phyloP scores from a whole-genome alignment of 2,113 vertebrate genomes.

The Clarias magur region DNA sequence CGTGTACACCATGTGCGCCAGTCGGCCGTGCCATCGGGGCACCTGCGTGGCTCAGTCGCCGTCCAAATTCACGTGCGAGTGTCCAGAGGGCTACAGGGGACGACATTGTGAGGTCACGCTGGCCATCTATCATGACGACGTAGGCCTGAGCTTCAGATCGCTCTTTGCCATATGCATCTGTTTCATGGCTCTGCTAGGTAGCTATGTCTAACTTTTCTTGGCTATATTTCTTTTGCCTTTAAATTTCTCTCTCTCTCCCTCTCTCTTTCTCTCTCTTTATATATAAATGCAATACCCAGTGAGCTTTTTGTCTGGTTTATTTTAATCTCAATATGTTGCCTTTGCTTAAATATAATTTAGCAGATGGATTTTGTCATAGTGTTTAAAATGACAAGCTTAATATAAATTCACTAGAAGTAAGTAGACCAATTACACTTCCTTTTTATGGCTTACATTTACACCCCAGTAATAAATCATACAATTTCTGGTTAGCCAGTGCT shows the following conservation, averaged over 20 bases:
- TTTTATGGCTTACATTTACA: not conserved
- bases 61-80: conserved; percentile 78
- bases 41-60: conserved; percentile 81
- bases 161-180: conserved; percentile 86
- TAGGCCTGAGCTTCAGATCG: conserved; percentile 85
- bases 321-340: not conserved
- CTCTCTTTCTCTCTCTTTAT: not conserved
- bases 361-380: not conserved
- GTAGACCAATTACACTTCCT: not conserved
- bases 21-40: conserved; percentile 79
- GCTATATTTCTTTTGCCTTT: not conserved
- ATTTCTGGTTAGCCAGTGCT: not conserved
- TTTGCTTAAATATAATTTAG: not conserved
- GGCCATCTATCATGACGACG: conserved; percentile 79
- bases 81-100: conserved; percentile 79
- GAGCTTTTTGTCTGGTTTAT: not conserved
- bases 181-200: conserved; percentile 86
- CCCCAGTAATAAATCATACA: not conserved
- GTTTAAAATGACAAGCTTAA: not conserved
- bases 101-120: conserved; percentile 79
- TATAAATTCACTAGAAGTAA: not conserved
- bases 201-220: conserved; percentile 65
- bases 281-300: not conserved
- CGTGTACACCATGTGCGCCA: conserved; percentile 78
- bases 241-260: not conserved